Conservation (phyloP, 2,113 vertebrate genomes). For the Ammodytes dubius region DNA sequence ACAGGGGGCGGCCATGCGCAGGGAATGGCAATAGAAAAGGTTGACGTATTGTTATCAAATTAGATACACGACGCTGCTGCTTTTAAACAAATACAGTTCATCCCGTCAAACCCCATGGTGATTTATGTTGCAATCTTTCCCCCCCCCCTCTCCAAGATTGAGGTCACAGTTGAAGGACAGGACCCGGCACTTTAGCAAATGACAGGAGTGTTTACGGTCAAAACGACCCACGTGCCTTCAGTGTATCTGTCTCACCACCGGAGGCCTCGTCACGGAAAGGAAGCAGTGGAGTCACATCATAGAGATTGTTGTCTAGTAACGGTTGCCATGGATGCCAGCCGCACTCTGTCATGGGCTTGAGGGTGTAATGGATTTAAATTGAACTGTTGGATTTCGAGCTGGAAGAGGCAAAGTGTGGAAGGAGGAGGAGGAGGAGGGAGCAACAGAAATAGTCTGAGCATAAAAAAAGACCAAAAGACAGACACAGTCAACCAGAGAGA, state of each 20-base stretch:
- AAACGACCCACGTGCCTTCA: conserved; percentile 20
- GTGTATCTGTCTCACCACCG: conserved; percentile 5
- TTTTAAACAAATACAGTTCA: conserved; percentile 56
- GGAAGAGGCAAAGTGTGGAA: conserved; percentile 22
- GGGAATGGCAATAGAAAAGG: conserved; percentile 45
- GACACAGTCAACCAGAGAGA: conserved; percentile 53
- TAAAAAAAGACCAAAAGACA: conserved; percentile 49
- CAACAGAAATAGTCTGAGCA: conserved; percentile 61
- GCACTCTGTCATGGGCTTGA: conserved; percentile 57
- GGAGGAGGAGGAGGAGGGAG: conserved; percentile 40
- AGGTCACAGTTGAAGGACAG: conserved; percentile 58
- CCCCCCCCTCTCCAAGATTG: conserved; percentile 1
- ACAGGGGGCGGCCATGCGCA: conserved; percentile 1
- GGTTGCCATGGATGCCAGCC: conserved; percentile 73
- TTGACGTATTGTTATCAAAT: conserved; percentile 50
- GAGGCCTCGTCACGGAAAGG: conserved; percentile 10
- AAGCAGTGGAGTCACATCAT: conserved; percentile 21
- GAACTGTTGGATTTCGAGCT: conserved; percentile 73
- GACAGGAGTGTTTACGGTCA: conserved; percentile 45
- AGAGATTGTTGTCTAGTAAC: conserved; percentile 72
- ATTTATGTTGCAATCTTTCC: conserved; percentile 48
- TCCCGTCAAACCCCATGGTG: conserved; percentile 34
- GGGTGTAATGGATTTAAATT: conserved; percentile 77
- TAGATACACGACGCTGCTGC: conserved; percentile 35
- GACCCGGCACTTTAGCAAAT: conserved; percentile 58